Percentiles rank a stretch among this genome's conserved stretches.
These are phyloP conservation scores for Propithecus coquereli DNA, from an alignment of 2,113 vertebrate species.

Conservation along the genomic window DNA sequence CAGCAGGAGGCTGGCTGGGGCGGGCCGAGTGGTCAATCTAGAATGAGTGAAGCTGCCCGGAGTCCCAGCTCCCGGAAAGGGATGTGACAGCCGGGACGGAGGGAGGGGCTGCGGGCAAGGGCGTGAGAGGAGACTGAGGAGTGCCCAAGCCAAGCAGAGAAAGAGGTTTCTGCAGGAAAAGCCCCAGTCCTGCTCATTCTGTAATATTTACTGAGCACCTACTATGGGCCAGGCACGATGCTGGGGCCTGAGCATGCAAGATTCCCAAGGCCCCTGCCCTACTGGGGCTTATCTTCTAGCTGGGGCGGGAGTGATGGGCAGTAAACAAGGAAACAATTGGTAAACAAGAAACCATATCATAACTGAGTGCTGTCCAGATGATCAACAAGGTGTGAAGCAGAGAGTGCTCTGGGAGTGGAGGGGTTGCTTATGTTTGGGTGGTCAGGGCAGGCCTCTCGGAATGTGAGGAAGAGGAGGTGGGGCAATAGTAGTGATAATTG, in stretches of 20 bases:
- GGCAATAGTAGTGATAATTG: too few species aligned
- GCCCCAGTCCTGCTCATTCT: too few species aligned
- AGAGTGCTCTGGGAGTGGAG: background rate
- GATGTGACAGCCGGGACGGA: background rate
- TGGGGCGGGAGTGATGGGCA: background rate
- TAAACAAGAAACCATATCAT: background rate
- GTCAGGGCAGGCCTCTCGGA: background rate
- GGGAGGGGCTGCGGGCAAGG: accelerated
- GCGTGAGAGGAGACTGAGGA: background rate
- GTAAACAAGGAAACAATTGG: background rate
- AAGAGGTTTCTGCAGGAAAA: too few species aligned
- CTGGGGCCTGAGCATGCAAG: background rate
- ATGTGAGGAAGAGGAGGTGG: background rate
- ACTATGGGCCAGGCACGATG: background rate
- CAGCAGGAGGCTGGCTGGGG: background rate
- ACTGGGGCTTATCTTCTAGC: background rate
- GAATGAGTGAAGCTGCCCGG: background rate
- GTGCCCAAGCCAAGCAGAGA: background rate
- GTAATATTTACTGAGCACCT: background rate
- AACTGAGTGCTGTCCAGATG: background rate
- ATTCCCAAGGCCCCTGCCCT: background rate
- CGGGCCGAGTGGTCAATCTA: accelerated
- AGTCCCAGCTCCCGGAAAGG: background rate
- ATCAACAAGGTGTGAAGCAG: too few species aligned
- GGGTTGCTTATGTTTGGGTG: background rate